Evolutionary conservation across 1,140 invertebrate species (phyloP), one percentile per base, ranked within the genome.

Genomic region (Gryllus bimaculatus): DNA sequence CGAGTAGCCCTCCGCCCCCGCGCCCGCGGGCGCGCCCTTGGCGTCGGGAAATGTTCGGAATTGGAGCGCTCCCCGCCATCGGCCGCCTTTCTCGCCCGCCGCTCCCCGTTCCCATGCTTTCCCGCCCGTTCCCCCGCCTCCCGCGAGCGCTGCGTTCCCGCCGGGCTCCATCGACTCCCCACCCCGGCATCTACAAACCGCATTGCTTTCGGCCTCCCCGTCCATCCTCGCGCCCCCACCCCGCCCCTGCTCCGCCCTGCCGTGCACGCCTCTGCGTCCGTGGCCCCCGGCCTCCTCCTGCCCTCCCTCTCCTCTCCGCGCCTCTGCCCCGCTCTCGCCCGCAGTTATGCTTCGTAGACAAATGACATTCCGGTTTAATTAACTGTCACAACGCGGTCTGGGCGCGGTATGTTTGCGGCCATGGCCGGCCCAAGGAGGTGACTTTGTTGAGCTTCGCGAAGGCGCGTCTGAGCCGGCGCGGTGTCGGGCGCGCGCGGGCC

Each of bases 361-460:
- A 66, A 66, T 66, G 54, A 66, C 54, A 66, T 66, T 66, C 54
- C 54, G 54, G 54, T 66, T 66, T 66, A 66, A 66, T 66, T 66
- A n/a, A 66, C 54, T 66, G 54, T 66, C 54, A 66, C 54, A 66
- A 66, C 54, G 54, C 54, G 54, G 54, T 66, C 18, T 66, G 18
- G 18, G 18, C 54, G 54, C 18, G 54, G 54, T 66, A 66, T 66
- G 54, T 66, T n/a, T 66, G 54, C 54, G 54, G 54, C 18, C 10
- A n/a, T n/a, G n/a, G 54, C 54, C 10, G 54, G 54, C 54, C 10
- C 10, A 66, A 66, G 54, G 54, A 66, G 54, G 54, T 66, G 54
- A 66, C 54, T 66, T n/a, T 66, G 54, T 66, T 66, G 54, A 66
- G 54, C 54, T 18, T 66, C 54, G 54, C 10, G 54, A 66, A 66